Base-by-base conservation (phyloP, 2,797 vertebrate genomes). In the Sebastes wilsoni region DNA sequence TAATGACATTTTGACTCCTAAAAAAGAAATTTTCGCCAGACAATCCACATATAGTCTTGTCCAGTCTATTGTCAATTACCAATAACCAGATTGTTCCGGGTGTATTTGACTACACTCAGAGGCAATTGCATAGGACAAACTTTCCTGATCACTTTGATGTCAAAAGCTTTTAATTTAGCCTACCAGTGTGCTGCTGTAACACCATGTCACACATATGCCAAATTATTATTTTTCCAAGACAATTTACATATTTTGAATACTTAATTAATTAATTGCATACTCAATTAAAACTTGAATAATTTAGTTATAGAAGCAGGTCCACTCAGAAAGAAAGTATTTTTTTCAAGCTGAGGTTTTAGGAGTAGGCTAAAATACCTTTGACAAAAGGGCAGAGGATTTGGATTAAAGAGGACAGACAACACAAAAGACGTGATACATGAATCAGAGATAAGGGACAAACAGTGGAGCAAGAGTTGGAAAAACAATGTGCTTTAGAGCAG, bases 401-500 rank as follows among this genome's bases (percentile, higher is more conserved):
- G 56, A 84, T 77, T 25, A 56, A n/a, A 81, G 8, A 67, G 34
- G 36, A 81, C 60, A 59, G 65, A 16, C 36, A 59, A 55, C 13
- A 18, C 58, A 28, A 30, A 46, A 61, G 62, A 75, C 6, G 13
- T 32, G 59, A 61, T 1, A 9, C 22, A 77, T 83, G 73, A 87
- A 72, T 83, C 86, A 80, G 58, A 61, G 38, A 80, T 78, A 75
- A 79, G 66, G 59, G 55, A 62, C 64, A 79, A 67, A 75, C 30
- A 55, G 34, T 54, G 70, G 54, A 72, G 42, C 18, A 68, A 34
- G 49, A 72, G 34, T 60, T 79, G 55, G 65, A 66, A 65, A 83
- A 88, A 88, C 68, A 81, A 74, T 60, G 72, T 68, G 70, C 61
- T n/a, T 70, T 42, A 34, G 27, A 85, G 73, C 62, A 79, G 66